Evolutionary conservation across 1,140 invertebrate genomes (phyloP).

Genomic region (Papilio machaon): DNA sequence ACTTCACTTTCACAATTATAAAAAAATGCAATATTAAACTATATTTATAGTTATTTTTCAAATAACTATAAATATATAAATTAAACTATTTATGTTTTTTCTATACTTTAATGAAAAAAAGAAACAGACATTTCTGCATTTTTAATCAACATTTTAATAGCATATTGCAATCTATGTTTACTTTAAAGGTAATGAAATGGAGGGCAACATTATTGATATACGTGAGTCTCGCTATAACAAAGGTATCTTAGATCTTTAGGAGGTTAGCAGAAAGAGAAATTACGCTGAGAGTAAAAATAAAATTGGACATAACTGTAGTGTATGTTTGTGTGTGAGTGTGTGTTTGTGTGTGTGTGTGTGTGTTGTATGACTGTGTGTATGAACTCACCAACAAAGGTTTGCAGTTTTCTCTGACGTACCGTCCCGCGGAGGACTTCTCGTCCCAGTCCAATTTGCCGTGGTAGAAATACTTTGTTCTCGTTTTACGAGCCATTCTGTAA

Average conservation of each 20-base stretch:
- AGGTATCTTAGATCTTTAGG: too few species aligned
- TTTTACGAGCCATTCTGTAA: constrained; percentile 95
- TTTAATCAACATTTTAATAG: background rate
- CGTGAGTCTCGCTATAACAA: too few species aligned
- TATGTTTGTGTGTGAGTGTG: too few species aligned
- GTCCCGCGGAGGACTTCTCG: constrained; percentile 95
- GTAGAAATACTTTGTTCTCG: constrained; percentile 98
- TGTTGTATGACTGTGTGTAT: background rate
- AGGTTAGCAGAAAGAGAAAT: too few species aligned
- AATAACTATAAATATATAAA: background rate
- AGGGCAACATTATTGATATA: too few species aligned
- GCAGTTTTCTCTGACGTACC: constrained; percentile 99
- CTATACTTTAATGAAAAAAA: too few species aligned
- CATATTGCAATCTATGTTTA: background rate
- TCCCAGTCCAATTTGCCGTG: constrained; percentile 97
- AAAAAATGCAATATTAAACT: background rate
- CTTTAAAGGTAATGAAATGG: background rate
- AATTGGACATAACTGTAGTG: too few species aligned
- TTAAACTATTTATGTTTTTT: background rate
- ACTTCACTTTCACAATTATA: constrained; percentile 11
- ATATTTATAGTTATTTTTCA: too few species aligned
- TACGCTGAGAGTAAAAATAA: too few species aligned
- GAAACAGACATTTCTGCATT: too few species aligned
- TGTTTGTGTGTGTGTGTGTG: too few species aligned
- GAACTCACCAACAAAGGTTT: constrained; percentile 93